A percentile compares a stretch with the other conserved stretches of the same genome.
phyloP scores from a whole-genome alignment of 2,797 vertebrate genomes.

The Enteromius paludinosus region DNA sequence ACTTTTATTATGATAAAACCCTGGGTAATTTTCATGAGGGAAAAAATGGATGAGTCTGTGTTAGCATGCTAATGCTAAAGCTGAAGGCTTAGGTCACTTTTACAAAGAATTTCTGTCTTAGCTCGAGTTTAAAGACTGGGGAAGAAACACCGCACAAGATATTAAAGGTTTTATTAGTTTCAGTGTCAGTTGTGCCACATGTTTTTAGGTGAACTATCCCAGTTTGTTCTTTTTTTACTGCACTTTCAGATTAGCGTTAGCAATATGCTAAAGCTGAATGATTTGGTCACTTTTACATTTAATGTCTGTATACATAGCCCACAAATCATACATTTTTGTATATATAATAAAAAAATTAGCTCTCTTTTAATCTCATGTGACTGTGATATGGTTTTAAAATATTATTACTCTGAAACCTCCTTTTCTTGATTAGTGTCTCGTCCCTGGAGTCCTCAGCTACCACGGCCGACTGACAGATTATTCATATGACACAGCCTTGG shows the following conservation, averaged over 20 bases:
- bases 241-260: neutral
- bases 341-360: constrained; percentile 10
- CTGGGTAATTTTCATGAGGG: no score
- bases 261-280: neutral
- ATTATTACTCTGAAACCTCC: neutral
- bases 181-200: no score
- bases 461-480: neutral
- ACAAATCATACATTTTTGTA: neutral
- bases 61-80: no score
- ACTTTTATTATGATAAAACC: no score
- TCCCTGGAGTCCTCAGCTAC: constrained; percentile 9
- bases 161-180: no score
- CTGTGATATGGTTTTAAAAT: neutral
- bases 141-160: neutral
- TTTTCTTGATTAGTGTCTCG: constrained; percentile 15
- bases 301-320: neutral
- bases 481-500: constrained; percentile 14
- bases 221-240: neutral
- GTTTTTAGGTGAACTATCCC: no score
- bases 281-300: neutral
- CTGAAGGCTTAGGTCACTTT: neutral
- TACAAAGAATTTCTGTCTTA: neutral
- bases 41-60: no score
- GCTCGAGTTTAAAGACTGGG: neutral
- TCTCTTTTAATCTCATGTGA: constrained; percentile 16